phyloP scores from a whole-genome alignment of 2,797 vertebrate genomes.

The Balearica regulorum region DNA sequence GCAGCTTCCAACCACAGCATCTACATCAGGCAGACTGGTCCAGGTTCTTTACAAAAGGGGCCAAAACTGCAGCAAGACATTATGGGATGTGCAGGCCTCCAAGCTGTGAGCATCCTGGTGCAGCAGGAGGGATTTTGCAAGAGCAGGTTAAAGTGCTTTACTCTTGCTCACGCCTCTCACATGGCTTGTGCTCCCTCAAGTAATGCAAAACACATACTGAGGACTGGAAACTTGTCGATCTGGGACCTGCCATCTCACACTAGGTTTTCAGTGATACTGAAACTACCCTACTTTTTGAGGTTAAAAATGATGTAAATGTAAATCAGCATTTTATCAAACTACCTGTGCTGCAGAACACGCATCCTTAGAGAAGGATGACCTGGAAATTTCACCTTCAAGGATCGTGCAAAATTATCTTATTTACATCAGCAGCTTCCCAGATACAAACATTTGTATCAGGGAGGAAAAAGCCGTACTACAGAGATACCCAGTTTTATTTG shows the following conservation, averaged over 20 bases:
- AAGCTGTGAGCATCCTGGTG: neutral
- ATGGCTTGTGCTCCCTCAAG: neutral
- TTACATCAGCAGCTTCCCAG: neutral
- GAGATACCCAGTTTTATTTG: neutral
- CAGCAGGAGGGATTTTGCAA: neutral
- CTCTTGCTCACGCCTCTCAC: neutral
- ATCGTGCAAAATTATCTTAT: neutral
- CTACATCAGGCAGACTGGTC: neutral
- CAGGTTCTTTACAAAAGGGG: neutral
- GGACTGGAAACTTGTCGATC: neutral
- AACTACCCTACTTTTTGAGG: neutral
- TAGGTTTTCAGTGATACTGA: neutral
- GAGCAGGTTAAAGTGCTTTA: neutral
- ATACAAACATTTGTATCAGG: neutral
- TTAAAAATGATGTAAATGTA: neutral
- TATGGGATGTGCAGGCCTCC: fast-evolving
- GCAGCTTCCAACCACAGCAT: neutral
- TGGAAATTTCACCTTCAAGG: neutral
- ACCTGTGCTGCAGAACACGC: neutral
- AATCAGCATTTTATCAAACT: neutral
- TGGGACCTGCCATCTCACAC: neutral
- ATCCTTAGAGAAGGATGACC: neutral
- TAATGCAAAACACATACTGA: neutral
- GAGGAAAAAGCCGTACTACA: neutral
- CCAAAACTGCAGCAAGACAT: neutral